These are phyloP conservation scores for Macquaria ambigua DNA, from an alignment of 2,113 vertebrate genomes.

Conservation along the genomic window DNA sequence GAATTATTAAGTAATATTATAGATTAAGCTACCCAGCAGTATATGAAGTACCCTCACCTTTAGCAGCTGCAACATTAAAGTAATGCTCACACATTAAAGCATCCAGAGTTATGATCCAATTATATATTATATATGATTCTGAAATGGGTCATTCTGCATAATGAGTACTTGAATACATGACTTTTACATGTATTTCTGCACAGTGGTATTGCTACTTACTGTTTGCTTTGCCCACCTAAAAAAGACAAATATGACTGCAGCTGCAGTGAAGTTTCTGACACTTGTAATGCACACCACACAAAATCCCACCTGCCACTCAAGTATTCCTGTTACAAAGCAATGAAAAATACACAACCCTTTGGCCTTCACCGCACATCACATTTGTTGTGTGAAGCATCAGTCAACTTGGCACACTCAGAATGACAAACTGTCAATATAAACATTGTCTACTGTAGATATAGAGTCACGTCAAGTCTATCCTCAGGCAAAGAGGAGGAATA, in stretches of 20 bases:
- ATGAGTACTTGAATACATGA: too few relatives aligned
- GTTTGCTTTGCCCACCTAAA: not conserved
- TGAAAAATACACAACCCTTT: slow-evolving; percentile 16
- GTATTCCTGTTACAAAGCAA: not conserved
- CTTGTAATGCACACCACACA: not conserved
- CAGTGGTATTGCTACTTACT: too few relatives aligned
- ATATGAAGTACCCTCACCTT: too few relatives aligned
- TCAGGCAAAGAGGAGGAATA: not conserved
- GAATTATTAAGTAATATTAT: too few relatives aligned
- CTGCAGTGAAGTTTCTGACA: not conserved
- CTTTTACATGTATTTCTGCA: too few relatives aligned
- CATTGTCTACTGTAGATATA: slow-evolving; percentile 15
- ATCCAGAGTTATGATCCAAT: too few relatives aligned
- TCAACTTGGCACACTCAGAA: slow-evolving; percentile 8
- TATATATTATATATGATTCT: too few relatives aligned
- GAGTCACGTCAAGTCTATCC: slow-evolving; percentile 27
- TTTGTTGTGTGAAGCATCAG: slow-evolving; percentile 26
- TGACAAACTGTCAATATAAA: slow-evolving; percentile 44
- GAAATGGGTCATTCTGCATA: too few relatives aligned
- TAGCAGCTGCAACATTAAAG: too few relatives aligned
- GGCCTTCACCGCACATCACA: not conserved
- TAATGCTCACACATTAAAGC: too few relatives aligned
- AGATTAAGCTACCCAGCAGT: too few relatives aligned
- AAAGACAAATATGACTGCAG: not conserved
- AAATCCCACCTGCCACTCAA: slow-evolving; percentile 26